Conservation (phyloP, 2,797 vertebrate species). For the Falco rusticolus region DNA sequence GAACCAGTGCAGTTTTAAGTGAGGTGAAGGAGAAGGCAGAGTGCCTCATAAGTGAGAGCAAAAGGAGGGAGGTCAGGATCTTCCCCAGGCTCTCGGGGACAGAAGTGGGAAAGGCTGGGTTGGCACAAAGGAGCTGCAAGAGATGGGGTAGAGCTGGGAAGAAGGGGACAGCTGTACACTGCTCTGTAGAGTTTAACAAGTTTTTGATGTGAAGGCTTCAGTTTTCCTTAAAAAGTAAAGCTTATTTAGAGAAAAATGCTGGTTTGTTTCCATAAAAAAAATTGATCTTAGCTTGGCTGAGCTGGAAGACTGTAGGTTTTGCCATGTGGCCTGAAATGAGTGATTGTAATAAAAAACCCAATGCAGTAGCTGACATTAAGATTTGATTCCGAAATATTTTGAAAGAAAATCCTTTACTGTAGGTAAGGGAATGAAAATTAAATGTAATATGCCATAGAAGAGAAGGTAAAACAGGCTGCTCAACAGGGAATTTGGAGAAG, state of each 20-base stretch:
- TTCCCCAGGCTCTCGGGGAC: background rate
- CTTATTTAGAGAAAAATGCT: background rate
- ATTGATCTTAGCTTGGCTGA: background rate
- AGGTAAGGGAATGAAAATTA: background rate
- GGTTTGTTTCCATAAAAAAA: background rate
- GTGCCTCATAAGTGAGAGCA: background rate
- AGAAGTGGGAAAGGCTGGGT: background rate
- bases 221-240: background rate
- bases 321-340: background rate
- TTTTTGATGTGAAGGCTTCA: background rate
- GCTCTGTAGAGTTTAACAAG: background rate
- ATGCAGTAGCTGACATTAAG: background rate
- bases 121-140: background rate
- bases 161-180: background rate
- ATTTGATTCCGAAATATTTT: background rate
- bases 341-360: background rate
- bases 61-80: background rate
- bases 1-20: background rate
- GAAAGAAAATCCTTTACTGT: background rate
- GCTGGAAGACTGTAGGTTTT: background rate
- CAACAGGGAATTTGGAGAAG: constrained; percentile 10
- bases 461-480: background rate
- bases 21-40: background rate
- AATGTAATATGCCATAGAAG: background rate
- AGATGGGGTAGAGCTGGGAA: background rate